Evolutionary conservation across 2,888 invertebrate species (phyloP), one percentile per base, ranked within the genome.

Genomic region (Metallyticus violacea): DNA sequence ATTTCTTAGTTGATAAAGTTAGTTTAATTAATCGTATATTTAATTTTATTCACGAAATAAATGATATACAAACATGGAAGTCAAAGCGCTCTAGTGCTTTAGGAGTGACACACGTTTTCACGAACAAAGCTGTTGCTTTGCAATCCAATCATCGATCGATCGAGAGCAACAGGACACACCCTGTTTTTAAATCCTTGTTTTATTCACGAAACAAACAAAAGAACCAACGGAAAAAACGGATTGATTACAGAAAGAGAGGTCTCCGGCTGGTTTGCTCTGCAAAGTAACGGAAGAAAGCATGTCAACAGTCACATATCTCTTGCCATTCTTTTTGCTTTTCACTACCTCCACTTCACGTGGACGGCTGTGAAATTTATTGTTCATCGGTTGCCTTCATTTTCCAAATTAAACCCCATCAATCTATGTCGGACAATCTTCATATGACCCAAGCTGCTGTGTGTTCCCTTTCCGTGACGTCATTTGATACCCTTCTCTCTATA

Each of bases 371-470:
- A 87, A 87, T 87, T 84, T 86, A 87, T 86, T 82, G 86, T 85
- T 86, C 87, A 86, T 85, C 79, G 86, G 86, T 80, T 79, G 85
- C 87, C 87, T 88, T 88, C 88, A 87, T 87, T 88, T 88, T 85
- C 86, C 81, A 85, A 87, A 88, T 88, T 87, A 88, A 87, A 86
- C 81, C 40, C 87, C 88, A 88, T 88, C 88, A 88, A 88, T 88
- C 88, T 85, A 87, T 77, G 87, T 88, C 88, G 82, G 79, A 40
- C 86, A 40, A 86, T 83, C 86, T 40, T 83, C 76, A 84, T 83
- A 79, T 62, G 27, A 77, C 28, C 86, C 28, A 3, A 6, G 9
- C 28, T 62, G 29, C 40, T 40, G 40, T 40, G 40, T n/a, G n/a
- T n/a, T n/a, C n/a, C n/a, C n/a, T n/a, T n/a, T n/a, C n/a, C n/a